A percentile compares a stretch with the other conserved stretches of the same genome.
phyloP scores from a whole-genome alignment of 2,113 vertebrate species.

The Psophia crepitans region DNA sequence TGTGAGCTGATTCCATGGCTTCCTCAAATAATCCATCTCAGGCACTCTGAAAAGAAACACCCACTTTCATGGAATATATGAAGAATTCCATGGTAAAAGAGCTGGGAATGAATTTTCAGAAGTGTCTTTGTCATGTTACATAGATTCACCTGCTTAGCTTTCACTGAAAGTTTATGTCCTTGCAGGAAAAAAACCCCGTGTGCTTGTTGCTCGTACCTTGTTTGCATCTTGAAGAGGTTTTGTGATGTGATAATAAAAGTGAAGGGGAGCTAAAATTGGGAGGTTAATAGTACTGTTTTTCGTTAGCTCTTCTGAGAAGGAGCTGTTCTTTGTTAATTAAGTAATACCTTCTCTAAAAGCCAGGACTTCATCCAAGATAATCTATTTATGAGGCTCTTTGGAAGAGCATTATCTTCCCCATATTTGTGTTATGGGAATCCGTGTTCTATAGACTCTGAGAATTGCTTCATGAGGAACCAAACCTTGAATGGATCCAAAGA shows the following conservation, averaged over 20 bases:
- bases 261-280: neutral
- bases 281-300: neutral
- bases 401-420: neutral
- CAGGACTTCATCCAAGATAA: no score
- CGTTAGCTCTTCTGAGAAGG: neutral
- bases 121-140: neutral
- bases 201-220: neutral
- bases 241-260: neutral
- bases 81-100: neutral
- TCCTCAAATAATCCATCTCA: neutral
- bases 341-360: no score
- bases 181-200: neutral
- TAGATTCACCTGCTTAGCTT: neutral
- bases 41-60: neutral
- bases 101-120: neutral
- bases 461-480: neutral
- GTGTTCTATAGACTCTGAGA: neutral
- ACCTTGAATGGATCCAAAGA: neutral
- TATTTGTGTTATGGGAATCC: neutral
- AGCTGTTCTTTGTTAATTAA: neutral
- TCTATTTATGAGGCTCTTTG: neutral
- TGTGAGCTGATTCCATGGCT: neutral
- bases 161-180: neutral
- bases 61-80: neutral
- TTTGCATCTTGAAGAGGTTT: neutral